Evolutionary conservation across 2,797 vertebrate genomes (phyloP), one percentile per base, ranked within the genome.

Genomic region (Coregonus ussuriensis): DNA sequence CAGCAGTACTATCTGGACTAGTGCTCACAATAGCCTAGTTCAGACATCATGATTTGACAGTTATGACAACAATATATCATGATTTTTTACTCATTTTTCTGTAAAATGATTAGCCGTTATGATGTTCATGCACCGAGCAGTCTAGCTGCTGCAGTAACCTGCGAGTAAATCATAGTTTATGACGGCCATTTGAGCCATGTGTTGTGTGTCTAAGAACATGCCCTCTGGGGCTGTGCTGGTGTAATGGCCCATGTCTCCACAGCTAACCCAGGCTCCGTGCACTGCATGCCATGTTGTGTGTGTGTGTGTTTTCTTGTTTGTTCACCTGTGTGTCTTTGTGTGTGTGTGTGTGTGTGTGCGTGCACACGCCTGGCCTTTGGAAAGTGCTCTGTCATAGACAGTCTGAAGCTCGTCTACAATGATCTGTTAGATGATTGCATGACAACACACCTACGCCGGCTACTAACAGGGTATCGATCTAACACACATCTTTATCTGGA

Each of bases 81-180:
- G 41, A 47, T 47, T 47, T 4, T 54, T 54, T 5, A 3, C 53
- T 14, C 0, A 54, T 54, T 18, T 18, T 5, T 54, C 53, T 18
- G 53, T 14, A 18, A 18, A 56, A 18, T 56, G 1, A 56, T 37
- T 76, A 4, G 0, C 2, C 14, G 14, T 74, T 54, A 56, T 66
- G 54, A 78, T 52, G 69, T 75, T 76, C 56, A 11, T 56, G 53
- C 53, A 56, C 53, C 18, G 53, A 56, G 16, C 53, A 15, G 4
- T 56, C 4, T 56, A 47, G 31, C 29, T 35, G 15, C 31, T 33
- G 35, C 33, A 6, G 1, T 68, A 35, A 18, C 16, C 66, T 35
- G 31, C 14, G 11, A 7, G 31, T 68, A 68, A 68, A 67, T 35
- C 13, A 31, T 16, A 15, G 14, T 37, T 33, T 56, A 70, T 71